Evolutionary conservation across 2,113 vertebrate genomes (phyloP).

Genomic region (Sciurus niger): DNA sequence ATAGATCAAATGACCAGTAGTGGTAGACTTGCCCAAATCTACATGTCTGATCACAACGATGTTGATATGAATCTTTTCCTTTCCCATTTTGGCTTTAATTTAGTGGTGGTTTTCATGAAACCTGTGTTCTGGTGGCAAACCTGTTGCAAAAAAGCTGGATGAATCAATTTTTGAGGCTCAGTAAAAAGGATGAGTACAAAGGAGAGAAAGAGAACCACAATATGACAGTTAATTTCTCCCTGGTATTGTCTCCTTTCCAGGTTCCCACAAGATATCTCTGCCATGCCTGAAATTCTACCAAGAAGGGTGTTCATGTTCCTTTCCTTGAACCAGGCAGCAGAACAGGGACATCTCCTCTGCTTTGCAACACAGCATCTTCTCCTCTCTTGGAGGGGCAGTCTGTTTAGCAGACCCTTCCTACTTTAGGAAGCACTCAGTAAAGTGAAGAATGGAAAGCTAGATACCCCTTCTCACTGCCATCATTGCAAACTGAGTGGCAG

Average conservation of each 20-base stretch:
- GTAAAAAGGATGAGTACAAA: not conserved
- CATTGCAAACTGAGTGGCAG: not conserved
- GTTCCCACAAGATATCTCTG: accelerated
- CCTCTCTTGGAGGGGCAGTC: not conserved
- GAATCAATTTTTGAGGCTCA: not conserved
- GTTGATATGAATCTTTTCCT: too few relatives aligned
- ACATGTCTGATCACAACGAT: too few relatives aligned
- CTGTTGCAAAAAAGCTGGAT: not conserved
- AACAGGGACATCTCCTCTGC: not conserved
- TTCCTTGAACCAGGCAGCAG: not conserved
- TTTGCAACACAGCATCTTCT: not conserved
- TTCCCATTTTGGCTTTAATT: too few relatives aligned
- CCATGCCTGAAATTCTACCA: too few relatives aligned
- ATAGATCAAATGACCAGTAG: too few relatives aligned
- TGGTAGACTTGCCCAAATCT: too few relatives aligned
- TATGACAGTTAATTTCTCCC: not conserved
- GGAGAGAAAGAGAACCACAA: not conserved
- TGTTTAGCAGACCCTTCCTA: not conserved
- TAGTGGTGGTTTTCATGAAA: too few relatives aligned
- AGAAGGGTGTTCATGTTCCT: not conserved
- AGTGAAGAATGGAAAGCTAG: not conserved
- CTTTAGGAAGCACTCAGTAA: not conserved
- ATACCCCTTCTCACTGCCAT: not conserved
- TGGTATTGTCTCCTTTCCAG: not conserved
- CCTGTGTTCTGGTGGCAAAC: too few relatives aligned